Percentiles rank a stretch among this genome's conserved stretches.
These are phyloP conservation scores for Simalia tracyae DNA, from an alignment of 2,797 vertebrate species.

Conservation along the genomic window DNA sequence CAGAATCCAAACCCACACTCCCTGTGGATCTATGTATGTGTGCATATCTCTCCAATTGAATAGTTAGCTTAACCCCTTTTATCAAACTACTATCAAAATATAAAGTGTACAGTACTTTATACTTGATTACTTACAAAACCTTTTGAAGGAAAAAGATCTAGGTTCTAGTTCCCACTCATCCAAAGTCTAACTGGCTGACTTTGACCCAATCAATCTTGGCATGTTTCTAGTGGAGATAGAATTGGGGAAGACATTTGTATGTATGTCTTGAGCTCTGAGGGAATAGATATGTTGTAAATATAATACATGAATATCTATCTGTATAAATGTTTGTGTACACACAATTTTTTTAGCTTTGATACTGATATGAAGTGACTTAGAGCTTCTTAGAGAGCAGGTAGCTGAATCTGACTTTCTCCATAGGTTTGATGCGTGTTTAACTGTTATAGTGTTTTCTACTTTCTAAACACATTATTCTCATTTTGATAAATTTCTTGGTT, in stretches of 20 bases:
- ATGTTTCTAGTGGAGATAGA: neutral
- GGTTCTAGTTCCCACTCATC: neutral
- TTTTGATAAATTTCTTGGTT: neutral
- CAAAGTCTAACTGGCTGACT: neutral
- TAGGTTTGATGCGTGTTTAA: neutral
- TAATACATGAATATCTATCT: neutral
- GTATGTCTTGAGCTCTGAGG: neutral
- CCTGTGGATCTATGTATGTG: neutral
- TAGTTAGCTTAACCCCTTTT: neutral
- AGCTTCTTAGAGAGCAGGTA: constrained; percentile 31
- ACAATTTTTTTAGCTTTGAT: neutral
- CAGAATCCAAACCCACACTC: neutral
- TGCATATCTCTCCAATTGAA: neutral
- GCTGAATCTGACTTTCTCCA: constrained; percentile 8
- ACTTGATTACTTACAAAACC: neutral
- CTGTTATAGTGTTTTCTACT: neutral
- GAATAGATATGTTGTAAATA: neutral
- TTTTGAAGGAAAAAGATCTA: neutral
- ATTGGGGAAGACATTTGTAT: neutral
- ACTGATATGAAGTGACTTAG: neutral
- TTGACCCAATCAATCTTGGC: neutral
- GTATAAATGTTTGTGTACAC: neutral
- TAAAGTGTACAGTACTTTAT: neutral
- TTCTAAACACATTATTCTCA: neutral
- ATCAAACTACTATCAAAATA: neutral